phyloP scores from a whole-genome alignment of 2,888 invertebrate genomes.

The Philaethria dido region DNA sequence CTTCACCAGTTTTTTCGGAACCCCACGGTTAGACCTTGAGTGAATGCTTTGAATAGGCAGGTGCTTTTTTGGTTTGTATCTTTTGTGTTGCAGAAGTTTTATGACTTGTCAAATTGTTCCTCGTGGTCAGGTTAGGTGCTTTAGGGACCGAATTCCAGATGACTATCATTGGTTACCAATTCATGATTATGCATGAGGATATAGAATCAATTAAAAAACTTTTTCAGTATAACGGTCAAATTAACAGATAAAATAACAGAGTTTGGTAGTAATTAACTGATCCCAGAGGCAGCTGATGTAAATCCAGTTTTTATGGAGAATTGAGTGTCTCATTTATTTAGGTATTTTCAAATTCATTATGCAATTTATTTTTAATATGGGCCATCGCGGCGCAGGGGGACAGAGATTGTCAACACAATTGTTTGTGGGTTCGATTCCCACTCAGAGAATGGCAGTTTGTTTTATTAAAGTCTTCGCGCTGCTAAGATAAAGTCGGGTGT shows the following conservation, averaged over 20 bases:
- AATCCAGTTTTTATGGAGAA: slow-evolving; percentile 8
- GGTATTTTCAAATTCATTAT: slow-evolving; percentile 8
- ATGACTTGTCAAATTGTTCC: slow-evolving; percentile 42
- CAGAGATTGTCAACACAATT: no score
- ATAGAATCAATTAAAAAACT: slow-evolving; percentile 28
- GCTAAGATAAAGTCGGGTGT: no score
- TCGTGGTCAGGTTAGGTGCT: slow-evolving; percentile 34
- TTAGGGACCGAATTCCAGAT: slow-evolving; percentile 34
- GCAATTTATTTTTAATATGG: neutral
- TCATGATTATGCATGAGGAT: slow-evolving; percentile 40
- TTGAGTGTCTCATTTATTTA: neutral
- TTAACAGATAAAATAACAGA: slow-evolving; percentile 16
- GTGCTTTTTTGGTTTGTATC: slow-evolving; percentile 42
- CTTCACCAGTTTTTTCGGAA: slow-evolving; percentile 60
- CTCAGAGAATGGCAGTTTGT: no score
- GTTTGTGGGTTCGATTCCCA: no score
- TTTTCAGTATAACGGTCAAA: slow-evolving; percentile 14
- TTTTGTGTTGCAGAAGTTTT: slow-evolving; percentile 43
- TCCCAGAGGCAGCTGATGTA: neutral
- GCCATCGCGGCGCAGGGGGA: no score
- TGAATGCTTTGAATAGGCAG: slow-evolving; percentile 61
- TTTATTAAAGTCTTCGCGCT: no score
- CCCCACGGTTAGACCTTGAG: slow-evolving; percentile 70
- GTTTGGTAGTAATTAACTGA: slow-evolving; percentile 10
- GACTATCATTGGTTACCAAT: slow-evolving; percentile 34